A percentile compares a stretch with the other conserved stretches of the same genome.
Evolutionary conservation across 2,888 invertebrate genomes (phyloP).

Genomic region (Eupithecia exiguata): DNA sequence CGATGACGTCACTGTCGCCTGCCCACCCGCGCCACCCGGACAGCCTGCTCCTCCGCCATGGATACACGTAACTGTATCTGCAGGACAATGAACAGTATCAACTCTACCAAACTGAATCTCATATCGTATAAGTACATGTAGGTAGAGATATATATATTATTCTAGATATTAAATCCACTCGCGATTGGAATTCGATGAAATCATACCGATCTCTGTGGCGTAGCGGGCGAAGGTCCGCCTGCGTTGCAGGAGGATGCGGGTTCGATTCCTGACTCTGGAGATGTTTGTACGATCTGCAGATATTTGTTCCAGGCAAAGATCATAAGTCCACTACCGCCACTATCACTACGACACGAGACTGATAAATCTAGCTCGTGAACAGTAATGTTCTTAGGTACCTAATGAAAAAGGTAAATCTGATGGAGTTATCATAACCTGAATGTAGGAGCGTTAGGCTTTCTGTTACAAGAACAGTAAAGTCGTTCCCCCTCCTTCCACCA

Average conservation of each 20-base stretch:
- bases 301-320: neutral
- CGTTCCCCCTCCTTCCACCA: constrained; percentile 10
- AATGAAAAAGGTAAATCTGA: neutral
- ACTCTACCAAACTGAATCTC: neutral
- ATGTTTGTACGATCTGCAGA: neutral
- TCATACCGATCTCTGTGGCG: neutral
- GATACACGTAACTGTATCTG: neutral
- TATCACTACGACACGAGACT: no score
- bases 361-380: neutral
- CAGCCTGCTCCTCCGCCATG: neutral
- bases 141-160: no score
- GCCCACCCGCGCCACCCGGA: neutral
- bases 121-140: no score
- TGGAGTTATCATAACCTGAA: neutral
- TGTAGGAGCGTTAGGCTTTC: neutral
- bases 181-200: neutral
- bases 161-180: no score
- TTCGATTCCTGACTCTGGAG: neutral
- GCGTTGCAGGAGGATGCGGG: neutral
- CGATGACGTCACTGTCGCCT: constrained; percentile 37
- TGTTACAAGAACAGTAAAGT: constrained; percentile 13
- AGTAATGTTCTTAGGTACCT: neutral
- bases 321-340: no score
- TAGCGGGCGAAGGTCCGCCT: neutral
- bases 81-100: neutral